Evolutionary conservation across 1,140 invertebrate species (phyloP), one percentile per base, ranked within the genome.

Genomic region (Drosophila mojavensis): DNA sequence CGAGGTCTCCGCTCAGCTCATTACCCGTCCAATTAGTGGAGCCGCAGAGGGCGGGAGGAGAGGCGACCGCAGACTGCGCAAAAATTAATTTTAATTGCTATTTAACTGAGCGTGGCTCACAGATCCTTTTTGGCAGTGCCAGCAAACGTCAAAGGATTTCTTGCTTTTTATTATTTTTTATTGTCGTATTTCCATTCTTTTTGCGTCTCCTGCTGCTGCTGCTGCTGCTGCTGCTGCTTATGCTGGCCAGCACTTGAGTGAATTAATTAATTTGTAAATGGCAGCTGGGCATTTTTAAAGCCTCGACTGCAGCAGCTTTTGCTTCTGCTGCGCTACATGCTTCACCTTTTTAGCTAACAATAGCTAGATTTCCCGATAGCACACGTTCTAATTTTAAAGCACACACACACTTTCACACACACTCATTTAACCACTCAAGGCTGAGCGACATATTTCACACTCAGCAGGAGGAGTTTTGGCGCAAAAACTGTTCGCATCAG

Each of bases 31-130:
- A 85, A 85, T 85, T 85, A 86, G 81, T 53, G 59, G 41, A 45
- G 48, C 69, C 63, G 33, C 33, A 60, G 60, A 55, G 51, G 39
- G 30, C 47, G 28, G 56, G 56, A 56, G 56, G 50, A 56, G 68
- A 10, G 30, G 50, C 45, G 15, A 17, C 78, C 82, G 56, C 75
- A 86, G 66, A 79, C 66, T 85, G 82, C 71, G 80, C 80, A 86
- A 81, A 86, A 85, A 85, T 85, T 86, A 82, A 85, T 86, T 85
- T 85, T 86, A 85, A 85, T 85, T 85, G 83, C 82, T 81, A 85
- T 85, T 85, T 85, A 85, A 85, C 82, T 85, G 82, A 86, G 78
- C 82, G 65, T 81, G 61, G 63, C 61, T 51, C 59, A 55, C 70
- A 54, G 60, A 76, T 58, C 70, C 48, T 74, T 67, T 77, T 63